phyloP scores from a whole-genome alignment of 2,888 invertebrate species.

The Keiferia lycopersicella region DNA sequence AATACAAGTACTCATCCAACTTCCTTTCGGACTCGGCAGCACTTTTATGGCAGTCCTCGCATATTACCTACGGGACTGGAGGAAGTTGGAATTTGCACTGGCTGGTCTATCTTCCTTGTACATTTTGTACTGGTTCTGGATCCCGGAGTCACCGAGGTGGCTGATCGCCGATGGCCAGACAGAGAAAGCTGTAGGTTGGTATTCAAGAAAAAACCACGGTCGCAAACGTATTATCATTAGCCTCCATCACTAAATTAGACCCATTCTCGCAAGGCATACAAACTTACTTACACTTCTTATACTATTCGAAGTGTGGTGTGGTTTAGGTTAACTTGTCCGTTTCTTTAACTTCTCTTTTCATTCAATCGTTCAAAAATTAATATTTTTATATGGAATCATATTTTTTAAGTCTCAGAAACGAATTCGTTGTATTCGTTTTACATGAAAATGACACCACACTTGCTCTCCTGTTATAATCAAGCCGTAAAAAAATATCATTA shows the following conservation, averaged over 20 bases:
- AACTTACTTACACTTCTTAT: no score
- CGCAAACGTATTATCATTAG: no score
- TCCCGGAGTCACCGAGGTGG: conserved; percentile 85
- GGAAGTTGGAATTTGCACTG: conserved; percentile 79
- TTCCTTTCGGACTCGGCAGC: conserved; percentile 83
- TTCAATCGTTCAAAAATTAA: background rate
- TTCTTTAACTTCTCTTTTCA: no score
- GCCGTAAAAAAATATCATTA: no score
- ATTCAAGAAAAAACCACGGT: conserved; percentile 5
- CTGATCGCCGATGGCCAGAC: conserved; percentile 77
- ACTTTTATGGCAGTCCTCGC: conserved; percentile 80
- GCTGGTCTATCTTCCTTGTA: conserved; percentile 76
- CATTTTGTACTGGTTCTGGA: conserved; percentile 69
- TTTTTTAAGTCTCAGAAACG: background rate
- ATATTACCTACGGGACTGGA: conserved; percentile 83
- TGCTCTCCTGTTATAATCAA: no score
- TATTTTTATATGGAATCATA: background rate
- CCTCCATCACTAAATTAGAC: no score
- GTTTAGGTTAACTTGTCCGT: no score
- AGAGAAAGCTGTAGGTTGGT: conserved; percentile 70
- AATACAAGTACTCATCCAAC: conserved; percentile 83
- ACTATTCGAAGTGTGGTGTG: no score
- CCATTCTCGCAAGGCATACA: background rate
- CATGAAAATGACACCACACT: no score
- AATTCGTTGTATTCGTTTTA: background rate